A percentile compares a stretch with the other conserved stretches of the same genome.
Conservation (phyloP, 2,113 vertebrate species). For the Castor canadensis region DNA sequence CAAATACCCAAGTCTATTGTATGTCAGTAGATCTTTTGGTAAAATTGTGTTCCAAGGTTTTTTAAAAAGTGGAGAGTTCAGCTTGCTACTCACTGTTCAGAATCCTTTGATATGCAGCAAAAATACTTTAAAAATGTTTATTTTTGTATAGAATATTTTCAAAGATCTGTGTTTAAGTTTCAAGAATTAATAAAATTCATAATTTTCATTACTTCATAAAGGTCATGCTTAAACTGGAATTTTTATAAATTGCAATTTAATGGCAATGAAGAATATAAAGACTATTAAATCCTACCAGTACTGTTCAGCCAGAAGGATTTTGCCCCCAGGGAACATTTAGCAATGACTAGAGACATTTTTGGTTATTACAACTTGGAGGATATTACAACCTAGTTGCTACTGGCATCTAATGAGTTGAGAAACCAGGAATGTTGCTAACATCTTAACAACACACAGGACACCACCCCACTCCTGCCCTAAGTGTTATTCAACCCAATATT, state of each 20-base stretch:
- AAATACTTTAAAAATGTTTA: neutral
- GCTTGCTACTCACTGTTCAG: neutral
- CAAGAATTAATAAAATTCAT: neutral
- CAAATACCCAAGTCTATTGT: neutral
- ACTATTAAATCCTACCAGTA: neutral
- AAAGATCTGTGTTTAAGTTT: neutral
- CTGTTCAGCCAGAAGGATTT: neutral
- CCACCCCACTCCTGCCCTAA: neutral
- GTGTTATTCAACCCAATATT: neutral
- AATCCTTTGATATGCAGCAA: neutral
- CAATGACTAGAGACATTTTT: too few species aligned
- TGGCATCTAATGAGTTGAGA: neutral
- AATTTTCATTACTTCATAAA: neutral
- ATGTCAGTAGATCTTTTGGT: neutral
- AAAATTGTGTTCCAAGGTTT: neutral
- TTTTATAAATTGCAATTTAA: constrained; percentile 10
- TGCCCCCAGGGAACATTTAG: neutral
- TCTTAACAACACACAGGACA: neutral
- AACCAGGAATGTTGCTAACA: neutral
- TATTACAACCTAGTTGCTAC: neutral
- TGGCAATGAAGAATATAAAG: neutral
- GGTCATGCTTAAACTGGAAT: neutral
- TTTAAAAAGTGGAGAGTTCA: neutral
- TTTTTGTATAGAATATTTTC: neutral
- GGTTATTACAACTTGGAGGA: neutral